Evolutionary conservation across 2,888 invertebrate species (phyloP), one percentile per base, ranked within the genome.

Genomic region (Lissocephala sabroskyi): DNA sequence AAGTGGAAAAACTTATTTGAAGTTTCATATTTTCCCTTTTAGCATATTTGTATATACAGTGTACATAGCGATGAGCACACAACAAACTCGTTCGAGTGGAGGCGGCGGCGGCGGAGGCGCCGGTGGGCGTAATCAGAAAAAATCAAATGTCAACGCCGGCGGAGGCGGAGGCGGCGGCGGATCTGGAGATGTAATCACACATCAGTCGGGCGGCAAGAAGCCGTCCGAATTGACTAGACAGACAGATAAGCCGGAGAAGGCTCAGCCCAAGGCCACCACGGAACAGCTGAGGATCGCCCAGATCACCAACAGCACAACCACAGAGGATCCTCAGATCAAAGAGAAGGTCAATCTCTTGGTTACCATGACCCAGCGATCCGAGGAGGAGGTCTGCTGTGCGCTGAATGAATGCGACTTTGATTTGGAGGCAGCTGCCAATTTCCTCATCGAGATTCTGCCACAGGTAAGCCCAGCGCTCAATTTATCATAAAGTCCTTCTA

Each of bases 331-430:
- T 53, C 88, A 88, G 79, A 88, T 89, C 82, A 87, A 88, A 74
- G 87, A 87, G 85, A 89, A 88, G 87, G 93, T 96, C 60, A 89
- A 90, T 76, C 90, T 92, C 86, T 88, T 96, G 59, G 93, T 96
- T 89, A 96, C 96, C 83, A 90, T 95, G 88, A 96, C 97, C 47
- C 90, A 93, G 71, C 91, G 93, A 79, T 89, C 93, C 45, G 94
- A 95, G 82, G 96, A 96, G 83, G 95, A 95, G 85, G 96, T 94
- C 46, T 92, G 93, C 79, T 92, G 95, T 82, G 97, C 96, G 53
- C 89, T 98, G 49, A 94, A 96, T 84, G 97, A 97, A 87, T 92
- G 93, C 79, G 95, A 96, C 86, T 91, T 94, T 84, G 96, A 97
- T 86, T 86, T 93, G 82, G 90, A 92, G 71, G 89, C 89, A 79